Conservation (phyloP, 2,113 vertebrate species). For the Ascaphus truei region DNA sequence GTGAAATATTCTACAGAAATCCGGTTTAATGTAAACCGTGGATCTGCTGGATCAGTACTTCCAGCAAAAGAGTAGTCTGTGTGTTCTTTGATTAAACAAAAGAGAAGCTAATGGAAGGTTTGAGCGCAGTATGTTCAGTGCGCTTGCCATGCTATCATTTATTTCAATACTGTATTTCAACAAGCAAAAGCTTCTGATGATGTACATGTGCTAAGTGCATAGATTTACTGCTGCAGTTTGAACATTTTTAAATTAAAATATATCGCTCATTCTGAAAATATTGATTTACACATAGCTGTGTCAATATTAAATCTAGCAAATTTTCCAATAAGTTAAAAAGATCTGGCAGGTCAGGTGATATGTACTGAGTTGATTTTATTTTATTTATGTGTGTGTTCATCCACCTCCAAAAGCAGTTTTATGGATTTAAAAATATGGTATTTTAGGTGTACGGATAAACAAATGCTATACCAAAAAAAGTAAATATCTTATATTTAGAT, state of each 20-base stretch:
- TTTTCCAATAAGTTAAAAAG: slow-evolving; percentile 96
- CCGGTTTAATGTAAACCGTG: too few relatives aligned
- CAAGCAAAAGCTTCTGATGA: slow-evolving; percentile 55
- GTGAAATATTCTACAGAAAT: too few relatives aligned
- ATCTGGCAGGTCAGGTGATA: slow-evolving; percentile 74
- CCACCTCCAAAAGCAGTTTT: slow-evolving; percentile 18
- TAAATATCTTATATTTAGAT: too few relatives aligned
- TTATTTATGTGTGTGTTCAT: slow-evolving; percentile 56
- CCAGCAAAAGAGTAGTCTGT: background rate
- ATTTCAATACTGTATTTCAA: slow-evolving; percentile 47
- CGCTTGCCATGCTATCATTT: slow-evolving; percentile 38
- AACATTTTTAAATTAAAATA: slow-evolving; percentile 99
- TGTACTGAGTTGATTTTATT: slow-evolving; percentile 74
- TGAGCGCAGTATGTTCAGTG: background rate
- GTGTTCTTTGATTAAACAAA: background rate
- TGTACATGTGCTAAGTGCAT: slow-evolving; percentile 76
- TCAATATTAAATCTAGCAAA: slow-evolving; percentile 90
- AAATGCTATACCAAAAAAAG: background rate
- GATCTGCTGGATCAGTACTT: background rate
- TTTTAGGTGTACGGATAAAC: slow-evolving; percentile 24
- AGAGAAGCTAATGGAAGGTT: background rate
- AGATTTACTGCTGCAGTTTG: slow-evolving; percentile 92
- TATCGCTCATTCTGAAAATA: slow-evolving; percentile 94
- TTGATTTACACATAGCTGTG: slow-evolving; percentile 90
- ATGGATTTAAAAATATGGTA: slow-evolving; percentile 30